These are phyloP conservation scores for Diglossa cyanea DNA, from an alignment of 2,797 vertebrate species.

Conservation along the genomic window DNA sequence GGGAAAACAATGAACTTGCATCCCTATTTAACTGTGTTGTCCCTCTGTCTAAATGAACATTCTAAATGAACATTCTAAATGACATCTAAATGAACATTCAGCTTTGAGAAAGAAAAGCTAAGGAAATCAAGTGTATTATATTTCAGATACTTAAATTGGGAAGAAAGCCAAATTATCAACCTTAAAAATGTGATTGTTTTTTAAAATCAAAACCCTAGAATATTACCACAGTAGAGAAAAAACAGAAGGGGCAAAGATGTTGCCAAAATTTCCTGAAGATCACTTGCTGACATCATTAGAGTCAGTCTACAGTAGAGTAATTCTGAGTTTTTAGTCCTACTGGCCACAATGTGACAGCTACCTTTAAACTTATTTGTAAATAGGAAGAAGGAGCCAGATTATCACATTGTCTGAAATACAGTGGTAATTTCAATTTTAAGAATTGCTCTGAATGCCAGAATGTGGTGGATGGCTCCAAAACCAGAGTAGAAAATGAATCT, in stretches of 20 bases:
- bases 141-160: background rate
- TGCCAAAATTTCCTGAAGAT: background rate
- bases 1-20: background rate
- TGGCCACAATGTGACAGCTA: background rate
- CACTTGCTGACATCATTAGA: background rate
- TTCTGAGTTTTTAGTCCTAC: background rate
- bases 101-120: background rate
- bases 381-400: background rate
- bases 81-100: background rate
- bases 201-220: background rate
- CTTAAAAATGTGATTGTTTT: background rate
- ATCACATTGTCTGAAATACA: background rate
- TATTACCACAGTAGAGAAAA: background rate
- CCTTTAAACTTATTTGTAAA: background rate
- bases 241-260: background rate
- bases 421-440: background rate
- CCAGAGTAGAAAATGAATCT: too few species aligned
- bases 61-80: background rate
- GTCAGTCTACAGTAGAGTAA: background rate
- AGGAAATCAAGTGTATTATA: background rate
- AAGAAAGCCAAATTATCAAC: background rate
- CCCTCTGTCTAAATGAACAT: background rate
- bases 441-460: background rate
- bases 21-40: background rate
- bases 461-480: background rate